Evolutionary conservation across 2,888 invertebrate genomes (phyloP).

Genomic region (Eutolmus rufibarbis): DNA sequence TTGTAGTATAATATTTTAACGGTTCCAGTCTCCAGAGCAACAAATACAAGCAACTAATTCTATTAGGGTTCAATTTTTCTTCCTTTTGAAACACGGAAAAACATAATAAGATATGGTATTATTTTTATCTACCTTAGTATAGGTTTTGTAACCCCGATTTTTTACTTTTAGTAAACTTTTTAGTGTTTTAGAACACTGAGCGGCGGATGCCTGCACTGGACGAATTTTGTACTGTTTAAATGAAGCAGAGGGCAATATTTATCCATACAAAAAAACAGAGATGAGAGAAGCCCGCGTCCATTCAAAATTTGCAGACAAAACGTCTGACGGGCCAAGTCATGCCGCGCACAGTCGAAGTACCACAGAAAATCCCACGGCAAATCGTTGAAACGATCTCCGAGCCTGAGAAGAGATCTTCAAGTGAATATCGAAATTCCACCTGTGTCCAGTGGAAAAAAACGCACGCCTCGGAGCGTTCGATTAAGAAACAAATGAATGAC

Average conservation of each 20-base stretch:
- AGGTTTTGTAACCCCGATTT: too few relatives aligned
- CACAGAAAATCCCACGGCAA: conserved; percentile 25
- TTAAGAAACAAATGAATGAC: conserved; percentile 34
- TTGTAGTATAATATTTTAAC: too few relatives aligned
- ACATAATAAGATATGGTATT: too few relatives aligned
- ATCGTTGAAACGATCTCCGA: background rate
- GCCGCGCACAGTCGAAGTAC: background rate
- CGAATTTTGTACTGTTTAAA: background rate
- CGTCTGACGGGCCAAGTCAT: conserved; percentile 13
- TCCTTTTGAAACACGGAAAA: too few relatives aligned
- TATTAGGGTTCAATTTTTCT: too few relatives aligned
- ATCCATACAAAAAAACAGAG: background rate
- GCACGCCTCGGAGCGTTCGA: background rate
- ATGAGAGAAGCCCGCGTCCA: background rate
- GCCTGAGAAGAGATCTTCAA: background rate
- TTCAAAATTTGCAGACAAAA: conserved; percentile 25
- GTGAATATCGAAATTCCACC: conserved; percentile 27
- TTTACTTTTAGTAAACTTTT: background rate
- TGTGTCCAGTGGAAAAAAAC: background rate
- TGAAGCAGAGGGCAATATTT: background rate
- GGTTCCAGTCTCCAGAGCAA: too few relatives aligned
- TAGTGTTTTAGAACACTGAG: background rate
- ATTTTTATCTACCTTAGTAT: too few relatives aligned
- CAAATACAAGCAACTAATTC: too few relatives aligned
- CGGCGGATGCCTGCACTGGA: background rate